phyloP scores from a whole-genome alignment of 2,797 vertebrate species.

The Acipenser ruthenus region DNA sequence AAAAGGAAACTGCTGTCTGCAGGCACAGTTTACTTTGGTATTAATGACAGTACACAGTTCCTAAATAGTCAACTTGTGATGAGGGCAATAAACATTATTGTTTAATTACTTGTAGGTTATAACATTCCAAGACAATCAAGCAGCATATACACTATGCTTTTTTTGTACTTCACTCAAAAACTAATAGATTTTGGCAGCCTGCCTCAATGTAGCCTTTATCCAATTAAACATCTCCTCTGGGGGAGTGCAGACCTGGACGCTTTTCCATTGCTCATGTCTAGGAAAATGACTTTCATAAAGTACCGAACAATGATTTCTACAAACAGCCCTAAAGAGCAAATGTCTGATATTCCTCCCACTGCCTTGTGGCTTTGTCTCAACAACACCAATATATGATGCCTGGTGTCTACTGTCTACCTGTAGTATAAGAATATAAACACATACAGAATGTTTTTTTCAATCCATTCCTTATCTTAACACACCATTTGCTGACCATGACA shows the following conservation, averaged over 20 bases:
- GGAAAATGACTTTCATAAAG: neutral
- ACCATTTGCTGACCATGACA: no score
- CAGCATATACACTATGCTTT: neutral
- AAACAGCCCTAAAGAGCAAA: neutral
- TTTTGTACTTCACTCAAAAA: neutral
- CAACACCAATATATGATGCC: neutral
- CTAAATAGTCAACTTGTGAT: neutral
- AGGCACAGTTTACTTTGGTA: neutral
- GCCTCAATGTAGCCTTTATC: neutral
- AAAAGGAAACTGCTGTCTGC: neutral
- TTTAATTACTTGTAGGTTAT: neutral
- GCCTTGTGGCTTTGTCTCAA: neutral
- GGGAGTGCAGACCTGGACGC: neutral
- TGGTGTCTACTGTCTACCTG: no score
- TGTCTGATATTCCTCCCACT: neutral
- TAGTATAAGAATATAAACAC: no score
- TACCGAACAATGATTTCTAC: neutral
- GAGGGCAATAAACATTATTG: conserved; percentile 2
- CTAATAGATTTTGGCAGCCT: neutral
- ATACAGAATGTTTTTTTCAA: no score
- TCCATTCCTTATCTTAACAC: no score
- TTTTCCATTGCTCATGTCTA: conserved; percentile 2
- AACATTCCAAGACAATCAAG: neutral
- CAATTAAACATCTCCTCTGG: conserved; percentile 3
- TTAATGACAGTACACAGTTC: conserved; percentile 3